Conservation (phyloP, 1,140 invertebrate species). For the Hylaeus volcanicus region DNA sequence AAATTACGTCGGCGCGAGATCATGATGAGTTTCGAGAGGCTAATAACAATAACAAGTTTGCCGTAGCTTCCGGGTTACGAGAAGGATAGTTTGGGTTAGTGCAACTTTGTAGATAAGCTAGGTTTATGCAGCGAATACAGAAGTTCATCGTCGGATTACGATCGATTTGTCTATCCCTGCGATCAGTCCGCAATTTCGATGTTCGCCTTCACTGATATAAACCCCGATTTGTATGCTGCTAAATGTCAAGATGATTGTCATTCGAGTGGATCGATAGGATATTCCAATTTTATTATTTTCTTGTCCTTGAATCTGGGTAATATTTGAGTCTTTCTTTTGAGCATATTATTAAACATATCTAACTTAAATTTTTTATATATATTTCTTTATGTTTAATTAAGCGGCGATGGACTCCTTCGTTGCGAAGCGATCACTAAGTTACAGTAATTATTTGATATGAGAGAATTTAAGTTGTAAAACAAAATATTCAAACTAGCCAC, state of each 20-base stretch:
- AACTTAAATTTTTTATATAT: too few relatives aligned
- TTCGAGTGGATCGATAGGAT: neutral
- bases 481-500: neutral
- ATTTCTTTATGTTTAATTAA: too few relatives aligned
- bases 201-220: neutral
- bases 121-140: slow-evolving; percentile 51
- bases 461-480: neutral
- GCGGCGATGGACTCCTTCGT: too few relatives aligned
- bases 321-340: too few relatives aligned
- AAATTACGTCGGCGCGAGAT: slow-evolving; percentile 52
- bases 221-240: neutral
- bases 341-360: too few relatives aligned
- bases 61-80: slow-evolving; percentile 43
- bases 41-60: slow-evolving; percentile 60
- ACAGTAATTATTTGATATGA: neutral
- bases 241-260: neutral
- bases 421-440: too few relatives aligned
- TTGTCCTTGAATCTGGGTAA: too few relatives aligned
- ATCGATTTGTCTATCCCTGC: slow-evolving; percentile 20
- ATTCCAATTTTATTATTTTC: too few relatives aligned
- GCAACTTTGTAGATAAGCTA: slow-evolving; percentile 40
- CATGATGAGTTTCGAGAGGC: slow-evolving; percentile 51
- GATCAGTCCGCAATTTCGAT: slow-evolving; percentile 7
- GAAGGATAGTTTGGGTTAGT: slow-evolving; percentile 44
- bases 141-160: slow-evolving; percentile 50